These are phyloP conservation scores for Uropsilus gracilis DNA, from an alignment of 2,113 vertebrate species.

Conservation along the genomic window DNA sequence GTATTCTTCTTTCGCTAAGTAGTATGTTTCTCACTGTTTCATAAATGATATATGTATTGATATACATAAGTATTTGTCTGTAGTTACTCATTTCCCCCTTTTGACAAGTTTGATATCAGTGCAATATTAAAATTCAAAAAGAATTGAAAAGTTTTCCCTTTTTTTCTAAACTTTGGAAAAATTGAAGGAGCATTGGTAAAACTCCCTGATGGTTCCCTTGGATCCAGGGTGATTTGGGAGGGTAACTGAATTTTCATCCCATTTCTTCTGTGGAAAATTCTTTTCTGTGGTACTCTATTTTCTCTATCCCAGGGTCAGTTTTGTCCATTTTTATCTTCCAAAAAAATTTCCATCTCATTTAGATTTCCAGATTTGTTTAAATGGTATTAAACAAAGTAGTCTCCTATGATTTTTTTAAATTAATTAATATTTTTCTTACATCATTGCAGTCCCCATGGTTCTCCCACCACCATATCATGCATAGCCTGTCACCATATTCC, in stretches of 20 bases:
- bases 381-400: neutral
- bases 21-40: too few species aligned
- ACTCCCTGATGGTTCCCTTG: neutral
- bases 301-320: neutral
- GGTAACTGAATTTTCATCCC: neutral
- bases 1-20: too few species aligned
- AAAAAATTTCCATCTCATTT: neutral
- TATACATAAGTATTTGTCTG: too few species aligned
- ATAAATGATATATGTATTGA: too few species aligned
- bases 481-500: too few species aligned
- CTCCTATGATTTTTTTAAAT: neutral
- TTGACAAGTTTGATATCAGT: neutral
- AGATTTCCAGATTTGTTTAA: neutral
- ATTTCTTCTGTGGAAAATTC: neutral
- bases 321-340: neutral
- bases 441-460: too few species aligned
- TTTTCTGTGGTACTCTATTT: neutral
- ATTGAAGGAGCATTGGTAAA: neutral
- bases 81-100: too few species aligned
- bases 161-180: neutral
- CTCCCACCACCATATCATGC: too few species aligned
- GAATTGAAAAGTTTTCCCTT: neutral
- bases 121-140: neutral
- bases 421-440: too few species aligned
- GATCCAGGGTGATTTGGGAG: neutral